Evolutionary conservation across 2,888 invertebrate genomes (phyloP), one percentile per base, ranked within the genome.

Genomic region (Polietes domitor): DNA sequence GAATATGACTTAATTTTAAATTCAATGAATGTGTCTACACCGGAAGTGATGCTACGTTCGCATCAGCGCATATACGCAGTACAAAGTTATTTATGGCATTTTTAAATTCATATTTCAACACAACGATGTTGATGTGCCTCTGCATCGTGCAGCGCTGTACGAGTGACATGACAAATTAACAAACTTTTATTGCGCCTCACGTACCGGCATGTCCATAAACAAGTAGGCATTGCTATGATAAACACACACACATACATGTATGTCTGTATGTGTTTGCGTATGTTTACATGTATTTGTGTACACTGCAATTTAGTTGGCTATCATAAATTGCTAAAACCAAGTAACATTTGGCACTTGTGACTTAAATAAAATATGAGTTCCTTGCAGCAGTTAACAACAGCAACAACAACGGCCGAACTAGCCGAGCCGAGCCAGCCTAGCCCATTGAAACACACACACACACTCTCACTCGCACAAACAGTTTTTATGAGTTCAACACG

Each of bases 291-390:
- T 53, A 50, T 71, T 47, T 47, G 61, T 61, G 26, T 72, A 37
- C 12, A 17, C 41, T 37, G 63, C 63, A 78, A 78, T 78, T 41
- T 63, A 53, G 73, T 43, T 73, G 78, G 65, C 73, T 71, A 43
- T 68, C 78, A 79, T 79, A 79, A 79, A 79, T 73, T 73, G 73
- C 73, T 53, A 63, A 41, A 47, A 37, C 72, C 73, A 79, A 72
- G 73, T 73, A 79, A 73, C 73, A 79, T 65, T 79, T 73, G 68
- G 73, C 73, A 73, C 53, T 78, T 65, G 73, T 68, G 65, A 26
- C 28, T 73, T 79, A 43, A 73, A 79, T 79, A 79, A 79, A 79
- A 53, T 55, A 79, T 65, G 73, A 79, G 73, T 55, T 78, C 37
- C 73, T 55, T 73, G 65, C 72, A 65, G 65, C 68, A 41, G 43